Evolutionary conservation across 2,888 invertebrate species (phyloP), one percentile per base, ranked within the genome.

Genomic region (Imbricaverruca yamaguchii): DNA sequence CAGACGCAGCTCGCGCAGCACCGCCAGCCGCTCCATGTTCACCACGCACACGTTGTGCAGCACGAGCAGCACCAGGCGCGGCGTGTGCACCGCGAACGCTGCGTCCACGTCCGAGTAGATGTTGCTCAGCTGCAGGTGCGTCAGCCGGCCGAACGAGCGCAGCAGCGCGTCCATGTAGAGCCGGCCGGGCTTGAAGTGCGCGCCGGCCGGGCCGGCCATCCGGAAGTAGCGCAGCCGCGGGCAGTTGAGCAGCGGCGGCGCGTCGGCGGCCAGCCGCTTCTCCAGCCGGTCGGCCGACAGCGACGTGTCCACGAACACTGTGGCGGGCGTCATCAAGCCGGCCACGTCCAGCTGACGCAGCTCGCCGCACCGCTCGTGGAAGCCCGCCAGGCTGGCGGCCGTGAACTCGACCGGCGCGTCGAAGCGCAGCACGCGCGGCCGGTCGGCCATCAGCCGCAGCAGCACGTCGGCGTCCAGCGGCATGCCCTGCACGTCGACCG

Each of bases 111-210:
- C 87, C 57, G 91, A 89, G 82, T 88, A 88, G 85, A 92, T 93
- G 84, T 91, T 91, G 0, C 93, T 92, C 65, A 94, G 87, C 86
- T 94, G 93, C 83, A 94, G 87, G 86, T 92, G 91, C 9, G 91
- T 91, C 80, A 94, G 88, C 82, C 90, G 89, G 12, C 88, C 87
- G 81, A 93, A 86, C 7, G 91, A 90, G 78, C 89, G 89, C 80
- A 93, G 86, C 15, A 93, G 87, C 65, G 91, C 84, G 80, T 87
- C 85, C 84, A 89, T 90, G 84, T 91, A 85, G 69, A 82, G 78
- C 63, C 84, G 84, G 56, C 84, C 83, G 23, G 82, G 80, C 10
- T 84, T 83, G 61, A 84, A 82, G 12, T 83, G 80, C 69, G 85
- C 57, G 13, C 23, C 13, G 13, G 79, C 57, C 57, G 79, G 57